Conservation (phyloP, 2,888 invertebrate species). For the Philaethria dido region DNA sequence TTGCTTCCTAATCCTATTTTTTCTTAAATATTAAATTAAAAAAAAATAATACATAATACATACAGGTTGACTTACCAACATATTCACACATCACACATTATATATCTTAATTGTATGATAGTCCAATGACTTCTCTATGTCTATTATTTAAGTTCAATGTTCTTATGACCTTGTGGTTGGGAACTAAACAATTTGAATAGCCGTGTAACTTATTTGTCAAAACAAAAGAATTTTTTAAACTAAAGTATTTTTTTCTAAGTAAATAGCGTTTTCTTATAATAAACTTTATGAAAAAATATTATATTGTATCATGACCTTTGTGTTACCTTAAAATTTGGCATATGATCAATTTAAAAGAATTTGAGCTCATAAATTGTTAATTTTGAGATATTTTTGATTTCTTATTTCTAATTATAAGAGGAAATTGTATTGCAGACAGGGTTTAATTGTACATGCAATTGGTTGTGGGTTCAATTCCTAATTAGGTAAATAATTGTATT, state of each 20-base stretch:
- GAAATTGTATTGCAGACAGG: no score
- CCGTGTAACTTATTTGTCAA: slow-evolving; percentile 10
- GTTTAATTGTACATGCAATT: no score
- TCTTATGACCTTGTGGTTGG: slow-evolving; percentile 14
- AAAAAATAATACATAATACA: no score
- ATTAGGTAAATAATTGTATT: no score
- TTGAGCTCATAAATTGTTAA: not conserved
- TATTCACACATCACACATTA: no score
- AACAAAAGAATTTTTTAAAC: not conserved
- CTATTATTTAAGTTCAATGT: slow-evolving; percentile 23
- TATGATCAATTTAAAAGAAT: not conserved
- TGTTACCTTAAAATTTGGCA: slow-evolving; percentile 9
- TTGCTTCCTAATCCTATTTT: no score
- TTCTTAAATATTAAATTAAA: no score
- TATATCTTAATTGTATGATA: slow-evolving; percentile 6
- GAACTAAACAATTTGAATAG: slow-evolving; percentile 21
- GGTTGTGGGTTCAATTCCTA: no score
- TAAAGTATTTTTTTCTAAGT: not conserved
- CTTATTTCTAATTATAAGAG: not conserved
- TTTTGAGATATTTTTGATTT: not conserved
- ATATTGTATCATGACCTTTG: not conserved
- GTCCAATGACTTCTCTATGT: slow-evolving; percentile 15
- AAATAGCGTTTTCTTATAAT: not conserved
- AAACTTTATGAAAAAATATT: not conserved
- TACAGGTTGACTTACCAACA: no score